Evolutionary conservation across 2,888 invertebrate genomes (phyloP), one percentile per base, ranked within the genome.

Genomic region (Drosophila anomelani): DNA sequence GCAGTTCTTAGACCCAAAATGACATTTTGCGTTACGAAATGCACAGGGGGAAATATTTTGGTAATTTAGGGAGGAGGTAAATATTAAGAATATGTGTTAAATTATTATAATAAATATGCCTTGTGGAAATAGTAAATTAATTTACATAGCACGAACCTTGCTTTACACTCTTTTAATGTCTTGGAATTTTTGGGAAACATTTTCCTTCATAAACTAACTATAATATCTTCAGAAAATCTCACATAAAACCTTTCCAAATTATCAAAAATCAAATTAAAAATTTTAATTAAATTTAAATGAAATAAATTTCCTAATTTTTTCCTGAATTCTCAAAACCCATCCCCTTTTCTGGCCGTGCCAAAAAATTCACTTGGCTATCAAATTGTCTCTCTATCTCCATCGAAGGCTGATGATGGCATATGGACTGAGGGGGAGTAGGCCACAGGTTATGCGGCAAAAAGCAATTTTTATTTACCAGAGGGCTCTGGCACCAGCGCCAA

Each of bases 361-460:
- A 12, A 23, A 23, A 49, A 66, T 72, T 86, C 64, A 74, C 60
- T 70, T 64, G 46, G 62, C 77, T 81, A 85, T 81, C 87, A 87
- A 87, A 84, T 87, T 75, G 79, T 78, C 74, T 77, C 74, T 66
- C 78, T 69, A 67, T 60, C 56, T 51, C 54, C 15, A 57, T 46
- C 47, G 39, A 47, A 32, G 46, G 34, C 56, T n/a, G 20, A 67
- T 26, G 20, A 67, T 68, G 55, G 41, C 66, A 51, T 13, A 78
- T 74, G 69, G 81, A 60, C 57, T 51, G 67, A 1, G 26, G n/a
- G 46, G 38, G 20, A 41, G 58, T 41, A 55, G 66, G 62, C 67
- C 83, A 82, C 85, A 85, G 82, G 82, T 82, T 82, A 81, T 88
- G 83, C 78, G 80, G 76, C 76, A 85, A 70, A 85, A 83, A 70